Evolutionary conservation across 2,888 invertebrate species (phyloP).

Genomic region (Diarsia rubi): DNA sequence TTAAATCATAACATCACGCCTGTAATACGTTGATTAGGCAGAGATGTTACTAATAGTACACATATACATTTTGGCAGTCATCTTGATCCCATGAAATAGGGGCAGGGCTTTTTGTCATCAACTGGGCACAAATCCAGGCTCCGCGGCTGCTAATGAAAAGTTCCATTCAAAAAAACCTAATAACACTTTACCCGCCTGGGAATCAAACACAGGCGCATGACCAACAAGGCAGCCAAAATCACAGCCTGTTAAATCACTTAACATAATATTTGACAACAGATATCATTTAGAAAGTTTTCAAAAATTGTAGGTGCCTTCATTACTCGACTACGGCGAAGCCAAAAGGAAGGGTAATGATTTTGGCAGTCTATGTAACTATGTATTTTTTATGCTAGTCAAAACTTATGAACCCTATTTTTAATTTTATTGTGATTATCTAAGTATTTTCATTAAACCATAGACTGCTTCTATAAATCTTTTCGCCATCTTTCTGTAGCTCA

Average conservation of each 20-base stretch:
- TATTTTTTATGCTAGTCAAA: neutral
- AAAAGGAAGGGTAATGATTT: too few relatives aligned
- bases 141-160: too few relatives aligned
- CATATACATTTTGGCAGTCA: too few relatives aligned
- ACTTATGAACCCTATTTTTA: neutral
- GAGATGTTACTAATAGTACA: neutral
- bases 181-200: too few relatives aligned
- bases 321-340: too few relatives aligned
- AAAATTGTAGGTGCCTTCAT: neutral
- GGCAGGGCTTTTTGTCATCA: too few relatives aligned
- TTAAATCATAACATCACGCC: neutral
- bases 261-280: neutral
- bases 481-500: neutral
- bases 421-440: neutral
- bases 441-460: neutral
- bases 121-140: too few relatives aligned
- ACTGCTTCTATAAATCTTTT: neutral
- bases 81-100: too few relatives aligned
- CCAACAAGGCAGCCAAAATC: too few relatives aligned
- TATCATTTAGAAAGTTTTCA: neutral
- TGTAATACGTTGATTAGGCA: neutral
- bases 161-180: too few relatives aligned
- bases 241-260: neutral
- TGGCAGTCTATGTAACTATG: too few relatives aligned
- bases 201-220: too few relatives aligned